These are phyloP conservation scores for Ivindomyrus marchei DNA, from an alignment of 2,113 vertebrate genomes.

Conservation along the genomic window DNA sequence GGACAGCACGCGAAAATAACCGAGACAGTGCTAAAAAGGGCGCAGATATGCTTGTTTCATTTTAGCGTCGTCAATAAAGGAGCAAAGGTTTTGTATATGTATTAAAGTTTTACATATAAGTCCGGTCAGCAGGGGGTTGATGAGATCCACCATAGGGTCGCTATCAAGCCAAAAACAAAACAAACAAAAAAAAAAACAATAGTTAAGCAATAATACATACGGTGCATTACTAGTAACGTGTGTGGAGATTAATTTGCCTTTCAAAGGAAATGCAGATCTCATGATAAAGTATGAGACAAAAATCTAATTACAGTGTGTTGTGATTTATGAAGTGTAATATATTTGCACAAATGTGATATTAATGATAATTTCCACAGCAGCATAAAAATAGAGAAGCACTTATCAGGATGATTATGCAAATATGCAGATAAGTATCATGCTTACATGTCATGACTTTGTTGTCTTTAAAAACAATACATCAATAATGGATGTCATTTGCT, in stretches of 20 bases:
- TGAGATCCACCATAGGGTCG: not conserved
- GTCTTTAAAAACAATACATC: not conserved
- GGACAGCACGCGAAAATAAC: not conserved
- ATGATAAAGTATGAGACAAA: not conserved
- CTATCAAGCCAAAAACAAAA: not conserved
- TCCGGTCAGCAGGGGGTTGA: not conserved
- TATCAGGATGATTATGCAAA: not conserved
- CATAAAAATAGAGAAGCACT: not conserved
- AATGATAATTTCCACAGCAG: not conserved
- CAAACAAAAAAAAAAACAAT: not conserved
- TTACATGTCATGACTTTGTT: not conserved
- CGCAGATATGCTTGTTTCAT: not conserved
- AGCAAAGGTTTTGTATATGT: not conserved
- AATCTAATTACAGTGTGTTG: not conserved
- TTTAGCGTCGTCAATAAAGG: not conserved
- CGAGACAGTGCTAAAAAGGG: not conserved
- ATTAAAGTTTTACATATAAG: not conserved
- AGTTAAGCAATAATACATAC: not conserved
- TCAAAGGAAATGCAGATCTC: not conserved
- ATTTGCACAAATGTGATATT: not conserved
- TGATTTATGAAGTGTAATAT: not conserved
- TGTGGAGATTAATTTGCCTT: not conserved
- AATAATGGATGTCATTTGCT: not conserved
- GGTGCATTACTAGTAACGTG: not conserved
- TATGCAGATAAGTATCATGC: not conserved